Conservation (phyloP, 2,797 vertebrate genomes). For the Poecilia gillii region DNA sequence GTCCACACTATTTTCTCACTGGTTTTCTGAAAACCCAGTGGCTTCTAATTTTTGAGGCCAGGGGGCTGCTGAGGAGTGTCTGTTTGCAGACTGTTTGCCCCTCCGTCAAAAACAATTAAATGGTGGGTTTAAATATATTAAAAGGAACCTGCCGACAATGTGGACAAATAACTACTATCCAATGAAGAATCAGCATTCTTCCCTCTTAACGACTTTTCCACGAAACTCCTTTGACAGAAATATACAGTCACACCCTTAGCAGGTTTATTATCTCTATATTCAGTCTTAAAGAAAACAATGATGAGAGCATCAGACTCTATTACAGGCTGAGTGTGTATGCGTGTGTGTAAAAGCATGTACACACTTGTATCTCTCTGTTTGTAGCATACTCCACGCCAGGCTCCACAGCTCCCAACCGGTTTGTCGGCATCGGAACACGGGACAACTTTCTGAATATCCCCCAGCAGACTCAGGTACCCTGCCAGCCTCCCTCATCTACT, state of each 20-base stretch:
- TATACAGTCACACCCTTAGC: conserved; percentile 25
- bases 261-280: conserved; percentile 24
- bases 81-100: conserved; percentile 46
- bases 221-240: conserved; percentile 47
- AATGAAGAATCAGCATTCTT: conserved; percentile 49
- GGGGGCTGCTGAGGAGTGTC: conserved; percentile 72
- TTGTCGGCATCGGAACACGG: conserved; percentile 99
- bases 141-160: conserved; percentile 43
- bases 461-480: conserved; percentile 94
- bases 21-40: conserved; percentile 52
- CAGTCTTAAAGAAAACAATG: conserved; percentile 31
- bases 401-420: conserved; percentile 97
- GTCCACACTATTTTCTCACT: conserved; percentile 49
- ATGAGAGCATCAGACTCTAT: conserved; percentile 55
- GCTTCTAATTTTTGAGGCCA: conserved; percentile 43
- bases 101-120: conserved; percentile 44
- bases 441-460: conserved; percentile 99
- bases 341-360: conserved; percentile 79
- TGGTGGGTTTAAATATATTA: conserved; percentile 32
- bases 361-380: conserved; percentile 80
- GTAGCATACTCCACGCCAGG: conserved; percentile 96
- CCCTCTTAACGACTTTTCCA: conserved; percentile 40
- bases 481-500: conserved; percentile 69
- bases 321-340: conserved; percentile 70
- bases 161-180: conserved; percentile 44